Conservation (phyloP, 1,140 invertebrate species). For the Carposina sasakii region DNA sequence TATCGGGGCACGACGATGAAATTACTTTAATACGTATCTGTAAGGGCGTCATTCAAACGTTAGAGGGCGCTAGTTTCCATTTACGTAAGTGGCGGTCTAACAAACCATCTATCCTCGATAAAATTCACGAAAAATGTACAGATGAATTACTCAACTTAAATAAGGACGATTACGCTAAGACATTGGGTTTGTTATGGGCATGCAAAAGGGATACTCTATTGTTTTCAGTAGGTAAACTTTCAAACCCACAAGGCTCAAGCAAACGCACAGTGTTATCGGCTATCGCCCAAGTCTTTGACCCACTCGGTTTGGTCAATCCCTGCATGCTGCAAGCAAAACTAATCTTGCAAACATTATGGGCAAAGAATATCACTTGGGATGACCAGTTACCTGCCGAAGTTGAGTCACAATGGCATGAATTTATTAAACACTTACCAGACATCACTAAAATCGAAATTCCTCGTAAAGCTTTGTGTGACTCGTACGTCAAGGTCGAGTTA, state of each 20-base stretch:
- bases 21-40: not conserved
- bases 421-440: not conserved
- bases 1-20: not conserved
- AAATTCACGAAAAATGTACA: not conserved
- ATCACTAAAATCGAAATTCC: constrained; percentile 7
- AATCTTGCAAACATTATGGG: constrained; percentile 11
- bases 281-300: constrained; percentile 15
- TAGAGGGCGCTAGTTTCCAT: constrained; percentile 7
- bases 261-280: constrained; percentile 9
- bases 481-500: not conserved
- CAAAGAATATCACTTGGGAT: constrained; percentile 10
- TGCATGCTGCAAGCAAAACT: constrained; percentile 15
- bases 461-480: not conserved
- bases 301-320: constrained; percentile 11
- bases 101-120: not conserved
- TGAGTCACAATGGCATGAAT: constrained; percentile 2
- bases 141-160: not conserved
- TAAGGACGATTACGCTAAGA: not conserved
- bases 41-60: constrained; percentile 3
- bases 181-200: not conserved
- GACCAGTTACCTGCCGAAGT: constrained; percentile 5
- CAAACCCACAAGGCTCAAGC: not conserved
- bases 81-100: not conserved
- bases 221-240: not conserved
- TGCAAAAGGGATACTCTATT: not conserved